Evolutionary conservation across 2,888 invertebrate species (phyloP), one percentile per base, ranked within the genome.

Genomic region (Fabriciana adippe): DNA sequence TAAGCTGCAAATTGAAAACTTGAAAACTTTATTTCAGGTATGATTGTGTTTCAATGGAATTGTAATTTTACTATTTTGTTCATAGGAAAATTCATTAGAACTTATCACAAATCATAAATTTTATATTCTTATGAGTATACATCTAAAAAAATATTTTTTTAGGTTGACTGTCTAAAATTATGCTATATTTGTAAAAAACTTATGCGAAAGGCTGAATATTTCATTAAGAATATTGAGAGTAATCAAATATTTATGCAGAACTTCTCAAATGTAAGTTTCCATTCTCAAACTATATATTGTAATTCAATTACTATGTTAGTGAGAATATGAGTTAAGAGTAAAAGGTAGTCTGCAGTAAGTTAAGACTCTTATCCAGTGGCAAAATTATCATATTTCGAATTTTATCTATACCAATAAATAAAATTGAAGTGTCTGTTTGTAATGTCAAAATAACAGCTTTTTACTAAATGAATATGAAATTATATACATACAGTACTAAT

Each of bases 1-100:
- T 69, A 70, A 74, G 56, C 71, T 89, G 48, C 74, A 78, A 70
- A 80, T 77, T 71, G 81, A 78, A n/a, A 69, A 78, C 35, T 72
- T 89, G 14, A 84, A 80, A 73, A 72, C 79, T n/a, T 70, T 85
- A 70, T 81, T 90, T 55, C 84, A 84, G 87, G 90, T 89, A 81
- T 73, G 26, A 26, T 31, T 41, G 35, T 41, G 8, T 41, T 41
- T 5, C 8, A 41, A 11, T 41, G 35, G 35, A 41, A 11, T 41
- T 11, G 11, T 41, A 11, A 41, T 41, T 41, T 57, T 35, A 13
- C n/a, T 35, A 6, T n/a, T 35, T 35, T 15, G n/a, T 54, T n/a
- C 6, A 26, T 54, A 26, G 5, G 15, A 54, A 54, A 14, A 54
- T 0, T 15, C 14, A 18, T 54, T 26, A 6, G 14, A 54, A 21